Conservation (phyloP, 2,888 invertebrate genomes). For the Parnassius glacialis region DNA sequence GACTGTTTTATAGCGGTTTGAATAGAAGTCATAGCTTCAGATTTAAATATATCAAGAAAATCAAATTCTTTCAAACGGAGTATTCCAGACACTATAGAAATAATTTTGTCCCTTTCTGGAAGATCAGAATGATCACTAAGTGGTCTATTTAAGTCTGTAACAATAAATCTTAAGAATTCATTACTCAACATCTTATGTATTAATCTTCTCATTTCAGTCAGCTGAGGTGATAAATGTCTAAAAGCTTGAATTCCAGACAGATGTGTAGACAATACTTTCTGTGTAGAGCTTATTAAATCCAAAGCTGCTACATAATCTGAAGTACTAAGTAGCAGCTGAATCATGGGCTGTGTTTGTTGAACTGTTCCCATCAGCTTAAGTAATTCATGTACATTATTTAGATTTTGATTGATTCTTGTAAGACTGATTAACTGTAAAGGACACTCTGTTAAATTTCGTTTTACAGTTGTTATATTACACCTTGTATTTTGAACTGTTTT, state of each 20-base stretch:
- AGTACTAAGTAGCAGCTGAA: slow-evolving; percentile 95
- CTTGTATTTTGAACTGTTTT: slow-evolving; percentile 87
- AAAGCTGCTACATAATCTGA: slow-evolving; percentile 98
- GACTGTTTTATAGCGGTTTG: slow-evolving; percentile 94
- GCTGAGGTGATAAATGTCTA: slow-evolving; percentile 96
- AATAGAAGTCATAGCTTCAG: slow-evolving; percentile 93
- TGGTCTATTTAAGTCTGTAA: slow-evolving; percentile 94
- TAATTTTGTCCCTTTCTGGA: slow-evolving; percentile 91
- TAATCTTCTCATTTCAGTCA: slow-evolving; percentile 96
- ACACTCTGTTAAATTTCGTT: slow-evolving; percentile 88
- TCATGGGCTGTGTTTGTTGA: slow-evolving; percentile 98
- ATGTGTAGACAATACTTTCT: slow-evolving; percentile 94
- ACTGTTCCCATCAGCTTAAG: slow-evolving; percentile 96
- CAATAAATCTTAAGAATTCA: slow-evolving; percentile 95
- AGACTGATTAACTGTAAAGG: slow-evolving; percentile 89
- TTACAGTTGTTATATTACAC: slow-evolving; percentile 88
- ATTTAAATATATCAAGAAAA: slow-evolving; percentile 92
- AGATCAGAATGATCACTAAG: slow-evolving; percentile 79
- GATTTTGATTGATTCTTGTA: slow-evolving; percentile 84
- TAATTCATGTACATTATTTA: slow-evolving; percentile 84
- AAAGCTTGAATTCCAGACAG: slow-evolving; percentile 96
- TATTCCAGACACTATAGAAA: slow-evolving; percentile 94
- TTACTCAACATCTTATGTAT: slow-evolving; percentile 98
- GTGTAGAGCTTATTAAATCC: slow-evolving; percentile 97
- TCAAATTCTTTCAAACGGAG: slow-evolving; percentile 92